Conservation (phyloP, 2,888 invertebrate genomes). For the Meghimatium bilineatum region DNA sequence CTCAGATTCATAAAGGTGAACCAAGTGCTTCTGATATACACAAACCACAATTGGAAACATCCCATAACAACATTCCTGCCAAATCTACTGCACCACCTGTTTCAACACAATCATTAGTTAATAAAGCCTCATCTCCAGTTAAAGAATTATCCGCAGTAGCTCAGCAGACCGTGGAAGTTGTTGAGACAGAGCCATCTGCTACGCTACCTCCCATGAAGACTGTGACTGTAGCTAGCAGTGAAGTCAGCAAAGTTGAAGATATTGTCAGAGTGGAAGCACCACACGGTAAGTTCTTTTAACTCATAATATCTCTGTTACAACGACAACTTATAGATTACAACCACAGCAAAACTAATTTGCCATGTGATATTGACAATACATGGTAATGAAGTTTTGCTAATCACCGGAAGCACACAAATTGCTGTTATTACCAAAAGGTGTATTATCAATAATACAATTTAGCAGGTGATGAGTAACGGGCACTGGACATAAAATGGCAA, state of each 20-base stretch:
- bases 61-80: constrained; percentile 36
- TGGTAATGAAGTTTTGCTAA: too few relatives aligned
- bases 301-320: too few relatives aligned
- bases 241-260: constrained; percentile 9
- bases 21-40: neutral
- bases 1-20: constrained; percentile 8
- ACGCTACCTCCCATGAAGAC: constrained; percentile 1
- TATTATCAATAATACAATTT: too few relatives aligned
- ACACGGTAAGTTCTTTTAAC: neutral
- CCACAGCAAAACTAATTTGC: too few relatives aligned
- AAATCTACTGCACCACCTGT: constrained; percentile 14
- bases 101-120: neutral
- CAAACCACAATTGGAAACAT: constrained; percentile 1
- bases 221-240: neutral
- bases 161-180: neutral
- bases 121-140: constrained; percentile 17
- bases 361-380: too few relatives aligned
- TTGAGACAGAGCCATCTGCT: neutral
- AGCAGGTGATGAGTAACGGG: too few relatives aligned
- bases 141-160: constrained; percentile 3
- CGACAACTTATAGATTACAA: too few relatives aligned
- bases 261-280: neutral
- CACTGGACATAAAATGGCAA: too few relatives aligned
- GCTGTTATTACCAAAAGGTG: too few relatives aligned
- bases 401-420: too few relatives aligned